These are phyloP conservation scores for Leucopsar rothschildi DNA, from an alignment of 2,113 vertebrate species.

Conservation along the genomic window DNA sequence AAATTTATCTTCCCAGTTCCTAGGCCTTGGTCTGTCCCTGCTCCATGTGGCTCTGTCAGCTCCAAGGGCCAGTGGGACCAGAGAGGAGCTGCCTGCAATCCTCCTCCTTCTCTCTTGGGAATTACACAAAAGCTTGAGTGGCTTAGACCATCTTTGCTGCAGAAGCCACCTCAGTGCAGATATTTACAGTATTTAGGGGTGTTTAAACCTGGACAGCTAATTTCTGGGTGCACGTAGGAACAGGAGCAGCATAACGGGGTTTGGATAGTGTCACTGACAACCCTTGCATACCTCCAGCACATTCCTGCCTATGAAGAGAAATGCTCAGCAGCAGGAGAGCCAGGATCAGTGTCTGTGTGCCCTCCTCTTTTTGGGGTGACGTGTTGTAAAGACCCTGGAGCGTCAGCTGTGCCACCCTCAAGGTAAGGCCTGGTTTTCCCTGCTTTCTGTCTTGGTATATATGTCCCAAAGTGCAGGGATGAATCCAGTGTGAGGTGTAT, in stretches of 20 bases:
- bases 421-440: background rate
- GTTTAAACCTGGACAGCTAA: background rate
- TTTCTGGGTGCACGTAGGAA: background rate
- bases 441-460: background rate
- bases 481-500: background rate
- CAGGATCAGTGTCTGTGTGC: accelerated
- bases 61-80: background rate
- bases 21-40: background rate
- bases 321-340: accelerated
- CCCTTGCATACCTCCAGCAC: background rate
- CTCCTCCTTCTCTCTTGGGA: background rate
- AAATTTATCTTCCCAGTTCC: background rate
- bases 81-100: background rate
- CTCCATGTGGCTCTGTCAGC: background rate
- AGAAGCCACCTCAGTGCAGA: accelerated
- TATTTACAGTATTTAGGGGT: background rate
- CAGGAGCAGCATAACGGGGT: background rate
- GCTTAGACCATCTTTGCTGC: background rate
- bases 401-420: background rate
- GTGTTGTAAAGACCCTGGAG: background rate
- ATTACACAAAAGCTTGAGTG: background rate
- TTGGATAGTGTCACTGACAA: accelerated
- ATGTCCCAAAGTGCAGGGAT: background rate
- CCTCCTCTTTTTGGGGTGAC: accelerated
- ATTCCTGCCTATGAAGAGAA: background rate